Base-by-base conservation (phyloP, 2,888 invertebrate genomes). In the Hyposoter didymator region DNA sequence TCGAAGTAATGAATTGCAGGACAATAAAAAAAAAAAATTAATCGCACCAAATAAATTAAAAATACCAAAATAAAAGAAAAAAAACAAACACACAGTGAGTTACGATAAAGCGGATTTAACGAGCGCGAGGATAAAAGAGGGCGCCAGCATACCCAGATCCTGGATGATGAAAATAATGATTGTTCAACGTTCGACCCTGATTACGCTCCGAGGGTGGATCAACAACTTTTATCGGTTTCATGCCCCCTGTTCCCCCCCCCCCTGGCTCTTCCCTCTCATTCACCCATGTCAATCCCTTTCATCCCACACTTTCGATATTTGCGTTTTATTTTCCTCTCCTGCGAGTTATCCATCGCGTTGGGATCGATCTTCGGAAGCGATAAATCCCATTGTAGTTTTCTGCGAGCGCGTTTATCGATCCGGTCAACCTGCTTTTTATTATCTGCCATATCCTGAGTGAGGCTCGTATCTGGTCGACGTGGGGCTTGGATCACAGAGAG, bases 371-470 rank as follows among this genome's bases (percentile, higher is more conserved):
- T 10, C 47, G 47, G 39, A 55, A 52, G 45, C 64, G 64, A 85
- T 82, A 78, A 78, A 82, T 78, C 47, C 47, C 32, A 66, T 59
- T 73, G 73, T 73, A 82, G 64, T 78, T 66, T 67, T 67, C 69
- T 62, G n/a, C n/a, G 19, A 28, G 39, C 39, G 8, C 39, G 39
- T 22, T 32, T 75, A 76, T 81, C 72, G 80, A 73, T 81, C 19
- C 19, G 17, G 14, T n/a, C n/a, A 47, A 28, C 73, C 66, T 82
- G 78, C 69, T 70, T 82, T 85, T 82, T 82, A 85, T 85, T 78
- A 85, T 82, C 84, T 70, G 19, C 47, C 45, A 75, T 78, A 35
- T 72, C 22, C 43, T 19, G 19, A 22, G 47, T 47, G 59, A 52
- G 2, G 73, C 22, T 69, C 22, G 45, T 28, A 22, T 69, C 69